Conservation (phyloP, 2,888 invertebrate species). For the Sarcophaga subvicina region DNA sequence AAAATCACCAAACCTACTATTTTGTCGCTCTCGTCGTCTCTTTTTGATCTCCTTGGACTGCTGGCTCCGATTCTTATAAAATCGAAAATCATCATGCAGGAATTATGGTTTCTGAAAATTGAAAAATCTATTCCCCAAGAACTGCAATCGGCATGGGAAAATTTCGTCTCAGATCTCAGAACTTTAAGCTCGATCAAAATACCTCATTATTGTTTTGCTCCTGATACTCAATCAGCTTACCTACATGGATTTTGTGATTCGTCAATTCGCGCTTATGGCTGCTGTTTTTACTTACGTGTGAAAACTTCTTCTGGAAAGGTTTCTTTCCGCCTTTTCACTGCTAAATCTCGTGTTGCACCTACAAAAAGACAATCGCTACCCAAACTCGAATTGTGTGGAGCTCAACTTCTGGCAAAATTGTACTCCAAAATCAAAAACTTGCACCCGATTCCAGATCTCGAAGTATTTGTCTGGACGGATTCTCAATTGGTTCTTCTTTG, state of each 20-base stretch:
- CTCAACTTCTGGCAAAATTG: conserved; percentile 37
- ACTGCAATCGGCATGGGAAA: conserved; percentile 1
- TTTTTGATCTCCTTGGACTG: conserved; percentile 58
- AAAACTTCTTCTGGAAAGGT: conserved; percentile 3
- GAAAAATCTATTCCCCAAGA: conserved; percentile 51
- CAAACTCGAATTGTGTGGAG: conserved; percentile 34
- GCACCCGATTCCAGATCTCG: too few relatives aligned
- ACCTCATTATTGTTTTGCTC: conserved; percentile 40
- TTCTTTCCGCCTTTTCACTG: conserved; percentile 14
- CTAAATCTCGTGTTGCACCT: background rate
- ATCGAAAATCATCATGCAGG: conserved; percentile 43
- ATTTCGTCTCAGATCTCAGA: conserved; percentile 24
- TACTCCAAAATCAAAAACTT: background rate
- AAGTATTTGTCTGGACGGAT: background rate
- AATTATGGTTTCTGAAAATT: conserved; percentile 44
- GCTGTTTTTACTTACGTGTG: conserved; percentile 41
- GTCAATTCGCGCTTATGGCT: conserved; percentile 51
- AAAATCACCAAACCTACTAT: background rate
- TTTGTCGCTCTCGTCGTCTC: conserved; percentile 36
- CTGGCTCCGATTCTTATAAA: conserved; percentile 39
- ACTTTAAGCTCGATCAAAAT: conserved; percentile 16
- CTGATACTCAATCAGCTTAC: background rate
- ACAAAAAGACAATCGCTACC: too few relatives aligned
- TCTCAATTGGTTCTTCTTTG: conserved; percentile 63
- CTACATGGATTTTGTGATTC: conserved; percentile 59